Evolutionary conservation across 2,113 vertebrate species (phyloP).

Genomic region (Alouatta palliata): DNA sequence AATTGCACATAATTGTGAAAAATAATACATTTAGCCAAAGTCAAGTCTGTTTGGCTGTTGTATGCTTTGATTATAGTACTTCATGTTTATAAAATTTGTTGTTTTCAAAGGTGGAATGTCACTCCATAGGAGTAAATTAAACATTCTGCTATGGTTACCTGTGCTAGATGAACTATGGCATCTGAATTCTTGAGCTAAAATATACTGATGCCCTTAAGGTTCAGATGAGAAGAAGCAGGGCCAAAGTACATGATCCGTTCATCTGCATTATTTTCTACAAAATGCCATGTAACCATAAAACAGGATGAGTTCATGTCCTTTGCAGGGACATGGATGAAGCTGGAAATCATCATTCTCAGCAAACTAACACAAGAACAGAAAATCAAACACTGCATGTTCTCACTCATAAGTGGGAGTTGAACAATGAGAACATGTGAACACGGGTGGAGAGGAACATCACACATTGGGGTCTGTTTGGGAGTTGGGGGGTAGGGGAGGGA

Average conservation of each 20-base stretch:
- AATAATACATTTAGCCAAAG: conserved; percentile 38
- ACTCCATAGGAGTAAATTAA: background rate
- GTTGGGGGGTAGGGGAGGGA: too few relatives aligned
- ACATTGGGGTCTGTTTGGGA: too few relatives aligned
- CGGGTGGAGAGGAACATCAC: too few relatives aligned
- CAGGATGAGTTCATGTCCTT: too few relatives aligned
- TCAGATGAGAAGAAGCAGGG: background rate
- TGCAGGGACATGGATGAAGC: too few relatives aligned
- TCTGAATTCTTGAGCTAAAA: background rate
- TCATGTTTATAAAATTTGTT: background rate
- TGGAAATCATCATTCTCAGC: too few relatives aligned
- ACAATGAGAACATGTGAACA: too few relatives aligned
- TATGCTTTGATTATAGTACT: background rate
- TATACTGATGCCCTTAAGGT: background rate
- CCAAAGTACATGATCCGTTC: background rate
- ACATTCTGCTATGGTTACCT: background rate
- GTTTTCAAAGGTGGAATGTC: background rate
- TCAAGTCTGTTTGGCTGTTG: background rate
- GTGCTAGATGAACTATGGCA: background rate
- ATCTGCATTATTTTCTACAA: background rate
- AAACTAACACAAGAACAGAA: too few relatives aligned
- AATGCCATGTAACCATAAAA: background rate
- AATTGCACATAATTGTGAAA: conserved; percentile 1
- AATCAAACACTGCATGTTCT: too few relatives aligned
- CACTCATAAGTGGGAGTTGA: too few relatives aligned